Conservation (phyloP, 2,888 invertebrate species). For the Hipparchia semele region DNA sequence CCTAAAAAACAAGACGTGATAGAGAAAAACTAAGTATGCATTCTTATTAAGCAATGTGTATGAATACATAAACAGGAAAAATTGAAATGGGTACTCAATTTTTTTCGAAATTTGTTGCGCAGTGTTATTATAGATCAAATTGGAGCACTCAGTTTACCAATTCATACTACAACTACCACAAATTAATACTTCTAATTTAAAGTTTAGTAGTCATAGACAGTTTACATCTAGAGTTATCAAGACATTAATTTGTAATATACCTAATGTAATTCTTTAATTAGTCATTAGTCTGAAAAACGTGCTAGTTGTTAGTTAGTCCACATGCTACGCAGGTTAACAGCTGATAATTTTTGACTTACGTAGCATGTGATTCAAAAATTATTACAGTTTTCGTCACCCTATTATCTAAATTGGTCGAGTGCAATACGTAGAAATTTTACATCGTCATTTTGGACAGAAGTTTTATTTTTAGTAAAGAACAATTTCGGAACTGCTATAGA, state of each 20-base stretch:
- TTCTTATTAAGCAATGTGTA: too few relatives aligned
- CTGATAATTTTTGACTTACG: background rate
- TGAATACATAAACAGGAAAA: too few relatives aligned
- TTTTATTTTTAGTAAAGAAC: too few relatives aligned
- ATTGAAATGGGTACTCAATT: too few relatives aligned
- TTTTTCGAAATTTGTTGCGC: too few relatives aligned
- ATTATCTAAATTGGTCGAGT: background rate
- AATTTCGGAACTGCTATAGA: background rate
- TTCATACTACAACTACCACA: too few relatives aligned
- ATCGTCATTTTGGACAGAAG: background rate
- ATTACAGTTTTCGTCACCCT: constrained; percentile 13
- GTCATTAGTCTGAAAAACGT: background rate
- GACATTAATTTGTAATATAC: background rate
- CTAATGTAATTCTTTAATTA: background rate
- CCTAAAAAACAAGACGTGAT: too few relatives aligned
- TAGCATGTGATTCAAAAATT: constrained; percentile 2
- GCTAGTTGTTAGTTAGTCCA: background rate
- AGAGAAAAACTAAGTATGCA: too few relatives aligned
- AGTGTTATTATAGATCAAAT: too few relatives aligned
- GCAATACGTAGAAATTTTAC: background rate
- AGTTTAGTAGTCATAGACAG: background rate
- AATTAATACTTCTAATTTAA: too few relatives aligned
- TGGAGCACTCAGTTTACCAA: too few relatives aligned
- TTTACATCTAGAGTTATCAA: constrained; percentile 2
- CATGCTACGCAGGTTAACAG: too few relatives aligned